Evolutionary conservation across 2,113 vertebrate species (phyloP).

Genomic region (Brachyistius frenatus): DNA sequence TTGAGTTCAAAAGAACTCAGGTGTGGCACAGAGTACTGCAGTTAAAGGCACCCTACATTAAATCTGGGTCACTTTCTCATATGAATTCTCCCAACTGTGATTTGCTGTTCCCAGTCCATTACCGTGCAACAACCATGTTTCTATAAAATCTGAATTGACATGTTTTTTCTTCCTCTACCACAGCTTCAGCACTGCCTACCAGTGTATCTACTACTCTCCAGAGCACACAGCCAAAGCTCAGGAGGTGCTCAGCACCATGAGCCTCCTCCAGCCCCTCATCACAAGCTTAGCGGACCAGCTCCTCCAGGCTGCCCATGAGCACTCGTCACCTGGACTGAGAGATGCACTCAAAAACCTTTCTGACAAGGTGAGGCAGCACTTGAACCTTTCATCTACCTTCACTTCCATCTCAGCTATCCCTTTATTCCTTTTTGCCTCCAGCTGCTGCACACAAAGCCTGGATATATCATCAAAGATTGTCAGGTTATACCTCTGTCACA

Average conservation of each 20-base stretch:
- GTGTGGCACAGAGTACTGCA: no score
- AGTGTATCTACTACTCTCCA: conserved; percentile 99
- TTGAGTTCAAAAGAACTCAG: no score
- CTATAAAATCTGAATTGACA: conserved; percentile 12
- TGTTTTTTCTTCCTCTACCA: neutral
- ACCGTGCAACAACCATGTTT: neutral
- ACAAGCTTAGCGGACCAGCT: conserved; percentile 92
- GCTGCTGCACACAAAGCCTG: conserved; percentile 17
- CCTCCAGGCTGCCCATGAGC: conserved; percentile 92
- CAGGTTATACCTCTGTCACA: neutral
- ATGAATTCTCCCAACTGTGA: neutral
- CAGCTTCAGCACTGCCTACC: conserved; percentile 94
- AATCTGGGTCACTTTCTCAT: neutral
- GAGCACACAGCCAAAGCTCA: conserved; percentile 97
- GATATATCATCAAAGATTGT: conserved; percentile 2
- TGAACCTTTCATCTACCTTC: neutral
- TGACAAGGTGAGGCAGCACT: conserved; percentile 90
- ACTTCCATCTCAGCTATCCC: neutral
- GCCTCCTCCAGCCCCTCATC: conserved; percentile 93
- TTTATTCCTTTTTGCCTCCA: conserved; percentile 28
- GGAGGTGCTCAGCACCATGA: conserved; percentile 94
- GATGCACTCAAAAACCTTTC: conserved; percentile 95
- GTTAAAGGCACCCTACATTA: neutral
- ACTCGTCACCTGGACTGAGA: conserved; percentile 89
- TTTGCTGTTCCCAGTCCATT: neutral